Evolutionary conservation across 2,888 invertebrate genomes (phyloP).

Genomic region (Pristionchus arcanus): DNA sequence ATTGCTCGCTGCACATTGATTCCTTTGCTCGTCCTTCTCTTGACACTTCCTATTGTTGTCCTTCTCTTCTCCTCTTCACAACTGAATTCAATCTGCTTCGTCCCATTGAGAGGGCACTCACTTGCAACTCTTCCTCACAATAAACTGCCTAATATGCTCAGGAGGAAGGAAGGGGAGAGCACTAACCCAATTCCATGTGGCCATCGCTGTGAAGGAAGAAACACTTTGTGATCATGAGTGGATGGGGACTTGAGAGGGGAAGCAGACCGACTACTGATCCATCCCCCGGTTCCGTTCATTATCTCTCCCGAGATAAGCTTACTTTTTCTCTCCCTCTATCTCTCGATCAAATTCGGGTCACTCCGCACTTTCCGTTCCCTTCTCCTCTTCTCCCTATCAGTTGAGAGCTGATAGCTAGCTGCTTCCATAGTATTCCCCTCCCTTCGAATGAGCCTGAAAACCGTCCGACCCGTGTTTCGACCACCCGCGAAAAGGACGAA

Average conservation of each 20-base stretch:
- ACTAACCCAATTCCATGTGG: conserved; percentile 32
- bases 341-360: conserved; percentile 36
- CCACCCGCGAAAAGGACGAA: background rate
- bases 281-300: background rate
- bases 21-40: background rate
- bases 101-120: background rate
- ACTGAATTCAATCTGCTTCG: conserved; percentile 3
- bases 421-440: background rate
- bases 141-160: conserved; percentile 38
- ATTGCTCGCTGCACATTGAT: background rate
- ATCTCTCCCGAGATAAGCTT: conserved; percentile 1
- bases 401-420: background rate
- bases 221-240: conserved; percentile 35
- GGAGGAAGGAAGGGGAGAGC: background rate
- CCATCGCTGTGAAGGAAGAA: conserved; percentile 8
- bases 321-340: background rate
- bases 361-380: conserved; percentile 31
- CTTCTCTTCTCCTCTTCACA: background rate
- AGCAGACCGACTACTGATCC: background rate
- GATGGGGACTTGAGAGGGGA: background rate
- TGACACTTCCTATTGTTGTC: conserved; percentile 35
- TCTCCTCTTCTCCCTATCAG: conserved; percentile 37
- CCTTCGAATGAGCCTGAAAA: conserved; percentile 14
- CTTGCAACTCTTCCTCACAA: background rate
- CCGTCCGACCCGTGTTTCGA: background rate